A percentile compares a stretch with the other conserved stretches of the same genome.
Conservation (phyloP, 2,113 vertebrate species). For the Rhinolophus sinicus region DNA sequence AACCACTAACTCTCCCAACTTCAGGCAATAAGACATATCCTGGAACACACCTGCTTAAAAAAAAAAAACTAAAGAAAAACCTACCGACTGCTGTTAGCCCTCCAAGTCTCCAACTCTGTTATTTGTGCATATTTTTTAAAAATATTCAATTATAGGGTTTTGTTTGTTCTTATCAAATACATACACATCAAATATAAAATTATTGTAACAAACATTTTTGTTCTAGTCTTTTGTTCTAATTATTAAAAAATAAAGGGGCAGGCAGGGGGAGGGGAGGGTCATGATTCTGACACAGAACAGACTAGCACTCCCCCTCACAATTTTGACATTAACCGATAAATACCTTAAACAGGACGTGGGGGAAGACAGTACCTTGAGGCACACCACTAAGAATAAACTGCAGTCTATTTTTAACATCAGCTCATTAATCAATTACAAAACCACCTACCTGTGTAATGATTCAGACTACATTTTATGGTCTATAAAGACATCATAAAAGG, state of each 20-base stretch:
- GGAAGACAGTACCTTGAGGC: background rate
- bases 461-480: conserved; percentile 32
- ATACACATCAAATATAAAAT: conserved; percentile 17
- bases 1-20: conserved; percentile 24
- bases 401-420: conserved; percentile 14
- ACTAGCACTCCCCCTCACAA: background rate
- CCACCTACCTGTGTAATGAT: conserved; percentile 25
- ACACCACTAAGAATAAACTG: conserved; percentile 30
- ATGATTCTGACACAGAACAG: background rate
- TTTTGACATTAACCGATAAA: background rate
- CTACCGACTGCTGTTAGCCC: background rate
- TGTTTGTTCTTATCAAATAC: background rate
- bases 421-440: conserved; percentile 23
- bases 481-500: background rate
- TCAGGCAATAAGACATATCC: background rate
- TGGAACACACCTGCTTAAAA: background rate
- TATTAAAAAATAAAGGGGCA: conserved; percentile 12
- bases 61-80: background rate
- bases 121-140: background rate
- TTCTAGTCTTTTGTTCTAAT: background rate
- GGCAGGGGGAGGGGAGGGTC: background rate
- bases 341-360: background rate
- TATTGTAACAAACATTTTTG: conserved; percentile 10
- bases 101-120: background rate
- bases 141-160: background rate